Conservation (phyloP, 37 sponge, comb jelly and placozoan species). For the Tethya wilhelma region DNA sequence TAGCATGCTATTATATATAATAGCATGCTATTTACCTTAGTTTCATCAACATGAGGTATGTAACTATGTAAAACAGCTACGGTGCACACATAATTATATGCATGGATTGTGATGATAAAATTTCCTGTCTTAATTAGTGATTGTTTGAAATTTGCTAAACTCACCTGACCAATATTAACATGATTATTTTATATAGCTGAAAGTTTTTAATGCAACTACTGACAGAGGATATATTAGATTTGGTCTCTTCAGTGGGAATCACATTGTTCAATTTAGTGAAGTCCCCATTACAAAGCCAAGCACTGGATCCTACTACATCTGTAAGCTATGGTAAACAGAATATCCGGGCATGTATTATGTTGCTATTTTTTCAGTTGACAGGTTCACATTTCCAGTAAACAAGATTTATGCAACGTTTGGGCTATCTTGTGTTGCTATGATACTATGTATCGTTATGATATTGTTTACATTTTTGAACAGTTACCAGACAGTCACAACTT, state of each 20-base stretch:
- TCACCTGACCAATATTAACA: no score
- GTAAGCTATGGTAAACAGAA: background rate
- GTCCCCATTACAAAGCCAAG: background rate
- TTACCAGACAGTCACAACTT: constrained; percentile 63
- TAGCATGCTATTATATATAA: no score
- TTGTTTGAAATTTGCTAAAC: no score
- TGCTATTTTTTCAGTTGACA: background rate
- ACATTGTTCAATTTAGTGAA: background rate
- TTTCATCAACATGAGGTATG: no score
- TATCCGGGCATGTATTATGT: background rate
- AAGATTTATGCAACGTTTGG: constrained; percentile 42
- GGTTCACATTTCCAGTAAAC: constrained; percentile 1
- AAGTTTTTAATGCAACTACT: background rate
- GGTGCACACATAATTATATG: no score
- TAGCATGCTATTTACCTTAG: no score
- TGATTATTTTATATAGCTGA: background rate
- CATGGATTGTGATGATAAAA: no score
- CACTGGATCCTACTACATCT: background rate
- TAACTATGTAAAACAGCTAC: no score
- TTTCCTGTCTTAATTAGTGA: no score
- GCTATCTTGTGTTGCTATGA: constrained; percentile 37
- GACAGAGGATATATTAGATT: constrained; percentile 15
- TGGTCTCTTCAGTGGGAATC: constrained; percentile 30
- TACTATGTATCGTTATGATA: constrained; percentile 28
- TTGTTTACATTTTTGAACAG: constrained; percentile 67